Evolutionary conservation across 2,113 vertebrate species (phyloP), one percentile per base, ranked within the genome.

Genomic region (Xyrauchen texanus): DNA sequence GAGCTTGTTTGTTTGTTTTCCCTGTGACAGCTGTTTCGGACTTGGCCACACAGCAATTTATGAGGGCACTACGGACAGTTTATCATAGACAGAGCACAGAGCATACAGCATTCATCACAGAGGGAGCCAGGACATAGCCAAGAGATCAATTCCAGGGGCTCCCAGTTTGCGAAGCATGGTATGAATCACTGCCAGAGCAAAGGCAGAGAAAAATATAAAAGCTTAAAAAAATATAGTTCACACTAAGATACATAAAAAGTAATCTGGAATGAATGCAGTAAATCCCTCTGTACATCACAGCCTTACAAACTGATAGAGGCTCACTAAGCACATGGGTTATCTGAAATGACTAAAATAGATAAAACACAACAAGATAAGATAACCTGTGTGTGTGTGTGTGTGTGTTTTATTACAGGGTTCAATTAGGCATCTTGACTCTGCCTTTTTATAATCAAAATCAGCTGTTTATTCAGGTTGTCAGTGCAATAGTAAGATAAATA

Each of bases 121-220:
- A 6, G 65, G 65, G 58, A 52, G 67, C 67, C 57, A 61, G 74
- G 66, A 47, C 66, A 70, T 62, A 68, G 63, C 67, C 47, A 34
- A 66, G 77, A 61, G 55, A 85, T 74, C 84, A 76, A 70, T 78
- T 65, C 67, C n/a, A 76, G 70, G 62, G n/a, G 21, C 52, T 69
- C 70, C 62, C 57, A 49, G 64, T 74, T 82, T 45, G 58, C 61
- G 49, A 70, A 66, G 46, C 8, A 67, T 11, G 44, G 12, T 60
- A 78, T 85, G 81, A 83, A 83, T 83, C 84, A 85, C 51, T 62
- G 64, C 44, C 78, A 75, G 9, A 52, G 66, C 71, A 58, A 83
- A 76, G n/a, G 44, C 64, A 61, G 67, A 52, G 13, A 68, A 13
- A 7, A 66, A 45, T 66, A 71, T 1, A 34, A 34, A 66, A 13